phyloP scores from a whole-genome alignment of 2,113 vertebrate species.

The Empidonax traillii region DNA sequence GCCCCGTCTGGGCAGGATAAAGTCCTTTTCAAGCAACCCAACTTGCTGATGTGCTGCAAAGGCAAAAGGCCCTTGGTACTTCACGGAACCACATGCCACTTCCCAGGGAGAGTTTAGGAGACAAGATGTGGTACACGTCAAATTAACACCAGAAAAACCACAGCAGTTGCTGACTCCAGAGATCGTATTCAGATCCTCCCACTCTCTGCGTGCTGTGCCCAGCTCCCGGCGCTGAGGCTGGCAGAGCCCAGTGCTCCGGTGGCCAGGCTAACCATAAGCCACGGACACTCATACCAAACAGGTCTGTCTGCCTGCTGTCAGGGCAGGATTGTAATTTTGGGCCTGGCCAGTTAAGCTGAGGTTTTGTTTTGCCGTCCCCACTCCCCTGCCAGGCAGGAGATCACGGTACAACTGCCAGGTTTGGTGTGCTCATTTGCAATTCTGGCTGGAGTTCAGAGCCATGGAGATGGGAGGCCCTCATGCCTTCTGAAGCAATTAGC shows the following conservation, averaged over 20 bases:
- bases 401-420: neutral
- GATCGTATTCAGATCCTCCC: constrained; percentile 10
- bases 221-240: neutral
- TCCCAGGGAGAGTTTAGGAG: constrained; percentile 33
- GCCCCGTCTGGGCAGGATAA: neutral
- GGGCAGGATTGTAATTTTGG: neutral
- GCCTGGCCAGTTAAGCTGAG: neutral
- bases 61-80: constrained; percentile 14
- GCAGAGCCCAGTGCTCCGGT: neutral
- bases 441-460: neutral
- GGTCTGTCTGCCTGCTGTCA: constrained; percentile 14
- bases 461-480: neutral
- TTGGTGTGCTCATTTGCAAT: neutral
- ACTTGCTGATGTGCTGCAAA: neutral
- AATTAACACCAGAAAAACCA: constrained; percentile 37
- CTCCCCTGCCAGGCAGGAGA: neutral
- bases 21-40: constrained; percentile 22
- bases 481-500: neutral
- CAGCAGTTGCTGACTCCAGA: neutral
- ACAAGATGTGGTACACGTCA: neutral
- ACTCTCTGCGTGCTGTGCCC: neutral
- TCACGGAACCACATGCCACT: constrained; percentile 37
- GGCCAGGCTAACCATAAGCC: neutral
- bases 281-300: neutral
- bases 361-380: neutral